A percentile compares a stretch with the other conserved stretches of the same genome.
Conservation (phyloP, 1,140 invertebrate genomes). For the Drosophila malerkotliana region DNA sequence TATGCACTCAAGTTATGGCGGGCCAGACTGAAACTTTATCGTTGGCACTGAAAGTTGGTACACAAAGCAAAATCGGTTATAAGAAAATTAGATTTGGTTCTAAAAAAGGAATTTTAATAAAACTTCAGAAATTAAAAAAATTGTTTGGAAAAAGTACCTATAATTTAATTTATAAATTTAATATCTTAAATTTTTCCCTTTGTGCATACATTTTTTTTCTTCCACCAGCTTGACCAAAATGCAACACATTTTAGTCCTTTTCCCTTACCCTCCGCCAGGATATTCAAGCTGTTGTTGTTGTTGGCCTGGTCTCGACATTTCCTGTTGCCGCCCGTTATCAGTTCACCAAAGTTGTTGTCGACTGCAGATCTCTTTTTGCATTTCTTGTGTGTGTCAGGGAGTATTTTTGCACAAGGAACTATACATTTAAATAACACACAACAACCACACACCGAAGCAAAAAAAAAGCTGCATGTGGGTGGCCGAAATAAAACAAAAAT, state of each 20-base stretch:
- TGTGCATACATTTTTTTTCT: slow-evolving; percentile 8
- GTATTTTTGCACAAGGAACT: slow-evolving; percentile 23
- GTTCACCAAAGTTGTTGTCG: slow-evolving; percentile 59
- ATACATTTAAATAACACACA: slow-evolving; percentile 43
- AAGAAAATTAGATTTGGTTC: neutral
- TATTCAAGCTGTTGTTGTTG: slow-evolving; percentile 11
- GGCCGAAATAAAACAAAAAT: neutral
- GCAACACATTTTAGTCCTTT: slow-evolving; percentile 22
- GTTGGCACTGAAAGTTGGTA: slow-evolving; percentile 26
- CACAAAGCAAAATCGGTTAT: neutral
- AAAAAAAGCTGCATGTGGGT: neutral
- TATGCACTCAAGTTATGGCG: slow-evolving; percentile 77
- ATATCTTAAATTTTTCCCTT: neutral
- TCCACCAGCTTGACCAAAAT: slow-evolving; percentile 27
- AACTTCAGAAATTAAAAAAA: no score
- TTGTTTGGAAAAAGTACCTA: no score
- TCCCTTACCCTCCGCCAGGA: slow-evolving; percentile 3
- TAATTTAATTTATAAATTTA: no score
- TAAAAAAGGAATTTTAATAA: no score
- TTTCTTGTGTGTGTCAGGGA: slow-evolving; percentile 24
- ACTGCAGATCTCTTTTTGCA: slow-evolving; percentile 43
- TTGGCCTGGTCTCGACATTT: slow-evolving; percentile 55
- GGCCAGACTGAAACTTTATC: slow-evolving; percentile 75
- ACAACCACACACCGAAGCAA: neutral
- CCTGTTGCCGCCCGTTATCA: slow-evolving; percentile 70